A percentile compares a stretch with the other conserved stretches of the same genome.
These are phyloP conservation scores for Ypsolopha sequella DNA, from an alignment of 2,888 invertebrate species.

Conservation along the genomic window DNA sequence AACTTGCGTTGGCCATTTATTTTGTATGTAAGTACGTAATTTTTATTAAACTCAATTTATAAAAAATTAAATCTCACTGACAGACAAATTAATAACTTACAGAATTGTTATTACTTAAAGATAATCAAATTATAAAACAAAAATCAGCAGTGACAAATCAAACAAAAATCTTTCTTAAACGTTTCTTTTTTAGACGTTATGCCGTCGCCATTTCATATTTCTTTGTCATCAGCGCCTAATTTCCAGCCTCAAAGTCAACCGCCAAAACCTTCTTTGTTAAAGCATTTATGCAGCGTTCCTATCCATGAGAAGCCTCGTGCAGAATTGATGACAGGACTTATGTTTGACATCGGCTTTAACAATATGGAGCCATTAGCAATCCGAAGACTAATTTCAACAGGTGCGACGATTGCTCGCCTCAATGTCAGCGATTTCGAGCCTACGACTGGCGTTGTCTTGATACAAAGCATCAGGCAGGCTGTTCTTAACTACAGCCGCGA, in stretches of 20 bases:
- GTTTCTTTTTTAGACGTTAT: slow-evolving; percentile 15
- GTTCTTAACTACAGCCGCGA: slow-evolving; percentile 60
- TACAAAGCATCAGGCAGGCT: slow-evolving; percentile 57
- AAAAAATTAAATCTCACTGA: no score
- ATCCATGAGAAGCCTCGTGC: slow-evolving; percentile 47
- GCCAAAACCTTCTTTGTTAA: slow-evolving; percentile 31
- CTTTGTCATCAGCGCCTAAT: slow-evolving; percentile 35
- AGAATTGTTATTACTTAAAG: no score
- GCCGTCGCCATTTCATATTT: slow-evolving; percentile 59
- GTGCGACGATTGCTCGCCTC: slow-evolving; percentile 58
- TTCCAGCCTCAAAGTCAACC: slow-evolving; percentile 20
- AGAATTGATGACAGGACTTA: slow-evolving; percentile 53
- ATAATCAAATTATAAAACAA: no score
- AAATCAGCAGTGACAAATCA: no score
- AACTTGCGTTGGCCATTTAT: no score
- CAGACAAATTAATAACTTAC: no score
- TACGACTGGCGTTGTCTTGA: slow-evolving; percentile 12
- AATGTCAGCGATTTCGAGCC: slow-evolving; percentile 53
- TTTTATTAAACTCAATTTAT: no score
- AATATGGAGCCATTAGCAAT: slow-evolving; percentile 48
- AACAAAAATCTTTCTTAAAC: no score
- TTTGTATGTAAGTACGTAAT: no score
- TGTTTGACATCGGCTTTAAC: slow-evolving; percentile 53
- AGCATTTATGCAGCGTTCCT: slow-evolving; percentile 45
- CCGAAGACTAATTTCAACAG: slow-evolving; percentile 53